These are phyloP conservation scores for Aselliscus stoliczkanus DNA, from an alignment of 2,797 vertebrate genomes.

Conservation along the genomic window DNA sequence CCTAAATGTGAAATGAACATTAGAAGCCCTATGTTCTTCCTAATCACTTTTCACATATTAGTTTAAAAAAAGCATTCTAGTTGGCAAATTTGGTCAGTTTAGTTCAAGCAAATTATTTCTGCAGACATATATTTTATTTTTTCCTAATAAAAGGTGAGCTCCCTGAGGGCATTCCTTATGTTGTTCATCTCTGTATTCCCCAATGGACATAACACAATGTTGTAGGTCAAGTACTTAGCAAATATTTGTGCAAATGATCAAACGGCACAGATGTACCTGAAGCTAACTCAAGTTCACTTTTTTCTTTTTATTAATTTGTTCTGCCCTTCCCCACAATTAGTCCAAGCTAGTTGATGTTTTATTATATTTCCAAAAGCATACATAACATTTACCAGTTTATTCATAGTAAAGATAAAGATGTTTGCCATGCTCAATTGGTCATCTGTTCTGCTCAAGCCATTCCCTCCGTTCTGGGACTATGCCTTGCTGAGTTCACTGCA, in stretches of 20 bases:
- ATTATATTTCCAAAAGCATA: background rate
- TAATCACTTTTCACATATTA: background rate
- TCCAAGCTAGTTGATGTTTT: background rate
- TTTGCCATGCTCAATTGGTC: background rate
- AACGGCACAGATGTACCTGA: background rate
- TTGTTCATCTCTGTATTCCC: background rate
- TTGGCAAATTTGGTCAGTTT: background rate
- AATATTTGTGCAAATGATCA: background rate
- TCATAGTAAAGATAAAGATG: background rate
- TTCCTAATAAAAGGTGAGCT: background rate
- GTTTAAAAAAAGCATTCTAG: background rate
- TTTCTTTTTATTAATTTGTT: background rate
- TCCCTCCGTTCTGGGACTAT: fast-evolving
- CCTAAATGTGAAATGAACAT: background rate
- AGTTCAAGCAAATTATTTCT: background rate
- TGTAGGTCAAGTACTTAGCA: background rate
- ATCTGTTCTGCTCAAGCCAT: background rate
- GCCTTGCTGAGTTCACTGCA: background rate
- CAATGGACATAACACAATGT: background rate
- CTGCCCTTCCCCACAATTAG: background rate
- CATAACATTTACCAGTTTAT: background rate
- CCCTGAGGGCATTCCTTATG: background rate
- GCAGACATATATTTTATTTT: background rate
- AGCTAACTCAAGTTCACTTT: background rate
- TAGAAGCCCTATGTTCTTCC: background rate